phyloP scores from a whole-genome alignment of 2,888 invertebrate genomes.

The Mamestra brassicae region DNA sequence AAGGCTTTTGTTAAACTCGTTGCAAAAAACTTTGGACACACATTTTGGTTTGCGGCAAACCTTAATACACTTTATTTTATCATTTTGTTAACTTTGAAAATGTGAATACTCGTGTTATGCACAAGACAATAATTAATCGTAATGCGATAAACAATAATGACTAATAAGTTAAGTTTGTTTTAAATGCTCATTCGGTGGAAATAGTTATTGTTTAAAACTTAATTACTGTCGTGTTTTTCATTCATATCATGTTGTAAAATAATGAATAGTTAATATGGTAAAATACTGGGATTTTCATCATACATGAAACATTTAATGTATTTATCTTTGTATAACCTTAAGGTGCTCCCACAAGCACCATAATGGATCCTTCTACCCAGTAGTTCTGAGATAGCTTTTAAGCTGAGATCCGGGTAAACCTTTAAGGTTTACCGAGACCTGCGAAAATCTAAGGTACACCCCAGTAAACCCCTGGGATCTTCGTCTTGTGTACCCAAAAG shows the following conservation, averaged over 20 bases:
- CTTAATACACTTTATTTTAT: conserved; percentile 20
- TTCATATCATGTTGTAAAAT: conserved; percentile 1
- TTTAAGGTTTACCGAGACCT: conserved; percentile 56
- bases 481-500: conserved; percentile 49
- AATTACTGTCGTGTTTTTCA: background rate
- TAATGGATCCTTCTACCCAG: conserved; percentile 30
- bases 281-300: conserved; percentile 8
- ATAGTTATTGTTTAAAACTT: background rate
- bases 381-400: conserved; percentile 46
- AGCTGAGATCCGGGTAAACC: conserved; percentile 51
- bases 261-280: background rate
- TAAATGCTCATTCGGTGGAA: background rate
- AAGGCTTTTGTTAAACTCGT: conserved; percentile 34
- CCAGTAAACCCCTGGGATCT: conserved; percentile 60
- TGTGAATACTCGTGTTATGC: background rate
- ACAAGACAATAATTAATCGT: conserved; percentile 6
- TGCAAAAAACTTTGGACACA: conserved; percentile 40
- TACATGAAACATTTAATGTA: background rate
- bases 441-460: conserved; percentile 47
- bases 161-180: background rate
- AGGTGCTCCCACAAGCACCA: conserved; percentile 22
- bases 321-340: conserved; percentile 25
- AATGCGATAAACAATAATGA: conserved; percentile 2
- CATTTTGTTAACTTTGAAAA: conserved; percentile 8
- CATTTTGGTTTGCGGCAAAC: conserved; percentile 42